A percentile compares a stretch with the other conserved stretches of the same genome.
Conservation (phyloP, 2,888 invertebrate genomes). For the Penaeus monodon region DNA sequence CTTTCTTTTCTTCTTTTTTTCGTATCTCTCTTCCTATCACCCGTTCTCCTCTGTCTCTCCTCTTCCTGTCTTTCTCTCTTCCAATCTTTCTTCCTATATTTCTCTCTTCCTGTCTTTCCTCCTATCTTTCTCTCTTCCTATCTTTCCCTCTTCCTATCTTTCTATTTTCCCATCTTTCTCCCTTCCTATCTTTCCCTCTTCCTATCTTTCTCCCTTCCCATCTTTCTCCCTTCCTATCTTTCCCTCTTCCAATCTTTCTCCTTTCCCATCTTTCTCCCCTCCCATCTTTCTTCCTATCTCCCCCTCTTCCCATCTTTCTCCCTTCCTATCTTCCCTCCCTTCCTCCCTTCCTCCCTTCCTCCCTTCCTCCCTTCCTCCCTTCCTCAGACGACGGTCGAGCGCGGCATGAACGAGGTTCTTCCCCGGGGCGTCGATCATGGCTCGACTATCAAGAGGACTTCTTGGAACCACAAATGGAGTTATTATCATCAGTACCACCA, state of each 20-base stretch:
- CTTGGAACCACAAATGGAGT: too few species aligned
- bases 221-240: background rate
- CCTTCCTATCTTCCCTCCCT: too few species aligned
- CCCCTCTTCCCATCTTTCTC: too few species aligned
- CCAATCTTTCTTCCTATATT: background rate
- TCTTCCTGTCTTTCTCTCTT: background rate
- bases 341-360: background rate
- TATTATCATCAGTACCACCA: too few species aligned
- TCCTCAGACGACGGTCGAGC: background rate
- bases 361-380: background rate
- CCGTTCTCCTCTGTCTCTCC: background rate
- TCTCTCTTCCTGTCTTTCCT: background rate
- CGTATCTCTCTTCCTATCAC: background rate
- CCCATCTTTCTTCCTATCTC: background rate
- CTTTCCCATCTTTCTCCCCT: too few species aligned
- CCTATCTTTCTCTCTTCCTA: background rate
- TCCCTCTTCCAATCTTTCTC: background rate
- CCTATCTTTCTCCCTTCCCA: background rate
- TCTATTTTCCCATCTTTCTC: background rate
- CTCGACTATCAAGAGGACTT: too few species aligned
- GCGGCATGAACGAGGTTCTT: too few species aligned
- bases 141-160: background rate
- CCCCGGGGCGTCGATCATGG: too few species aligned
- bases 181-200: background rate
- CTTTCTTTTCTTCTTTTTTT: background rate